phyloP scores from a whole-genome alignment of 2,113 vertebrate genomes.

The Nerophis lumbriciformis region DNA sequence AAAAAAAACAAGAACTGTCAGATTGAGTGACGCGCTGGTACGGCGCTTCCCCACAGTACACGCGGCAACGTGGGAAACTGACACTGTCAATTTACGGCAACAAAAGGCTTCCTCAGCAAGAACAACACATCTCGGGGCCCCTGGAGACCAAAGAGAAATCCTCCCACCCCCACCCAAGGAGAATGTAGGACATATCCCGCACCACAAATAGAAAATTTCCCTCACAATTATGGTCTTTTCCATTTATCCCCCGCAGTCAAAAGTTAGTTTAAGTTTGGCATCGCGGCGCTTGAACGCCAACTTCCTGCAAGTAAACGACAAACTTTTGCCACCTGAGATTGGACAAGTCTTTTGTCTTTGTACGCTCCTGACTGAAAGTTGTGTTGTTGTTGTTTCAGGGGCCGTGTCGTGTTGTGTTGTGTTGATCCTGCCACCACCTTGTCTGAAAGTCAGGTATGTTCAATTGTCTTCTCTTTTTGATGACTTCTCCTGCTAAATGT shows the following conservation, averaged over 20 bases:
- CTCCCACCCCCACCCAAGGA: constrained; percentile 66
- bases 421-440: constrained; percentile 1
- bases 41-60: constrained; percentile 64
- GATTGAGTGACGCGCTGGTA: constrained; percentile 64
- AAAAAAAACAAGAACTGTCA: constrained; percentile 60
- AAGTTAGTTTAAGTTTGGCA: constrained; percentile 59
- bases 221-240: constrained; percentile 63
- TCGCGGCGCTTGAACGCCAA: constrained; percentile 45
- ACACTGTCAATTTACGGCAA: constrained; percentile 75
- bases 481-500: background rate
- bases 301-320: constrained; percentile 26
- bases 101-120: constrained; percentile 68
- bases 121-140: constrained; percentile 59
- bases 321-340: constrained; percentile 5
- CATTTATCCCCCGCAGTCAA: constrained; percentile 63
- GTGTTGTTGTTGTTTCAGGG: constrained; percentile 33
- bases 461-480: constrained; percentile 7
- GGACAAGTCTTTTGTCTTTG: constrained; percentile 1
- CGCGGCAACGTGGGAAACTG: constrained; percentile 69
- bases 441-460: constrained; percentile 51
- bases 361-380: background rate
- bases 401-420: constrained; percentile 30
- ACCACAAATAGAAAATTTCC: constrained; percentile 68
- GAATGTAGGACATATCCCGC: constrained; percentile 69
- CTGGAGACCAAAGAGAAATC: constrained; percentile 61